Evolutionary conservation across 2,888 invertebrate genomes (phyloP), one percentile per base, ranked within the genome.

Genomic region (Globia sparganii): DNA sequence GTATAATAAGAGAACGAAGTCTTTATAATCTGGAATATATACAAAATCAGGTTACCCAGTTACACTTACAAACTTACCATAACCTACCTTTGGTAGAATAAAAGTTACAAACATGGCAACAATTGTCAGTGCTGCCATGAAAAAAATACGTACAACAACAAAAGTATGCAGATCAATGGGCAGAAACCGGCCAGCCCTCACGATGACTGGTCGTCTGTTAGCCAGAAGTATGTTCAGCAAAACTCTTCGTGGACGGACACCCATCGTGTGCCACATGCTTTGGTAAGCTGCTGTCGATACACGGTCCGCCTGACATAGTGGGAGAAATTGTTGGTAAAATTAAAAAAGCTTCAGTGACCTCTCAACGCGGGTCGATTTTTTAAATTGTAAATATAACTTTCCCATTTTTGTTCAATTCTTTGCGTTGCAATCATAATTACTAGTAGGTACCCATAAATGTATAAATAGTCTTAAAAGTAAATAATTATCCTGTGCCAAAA

Each of bases 1-100:
- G 96, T 96, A 87, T 96, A 96, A 83, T 96, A 96, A 0, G 96
- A 96, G 75, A 96, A 96, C 0, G 96, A 96, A 5, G 96, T 96
- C 88, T 95, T 96, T 86, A 96, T 94, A 61, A 96, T 96, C 96
- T 96, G 95, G 62, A 95, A 94, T 77, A 80, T 70, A 77, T 40
- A 31, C 2, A 40, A 62, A 62, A n/a, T 13, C 21, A 28, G 58
- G n/a, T 28, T 64, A 37, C 3, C 2, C 2, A 40, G 25, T 4
- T 11, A 67, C 53, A 66, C 9, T 0, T 1, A 11, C 8, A 49
- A 49, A 21, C 25, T 9, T 53, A 21, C 3, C 25, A 0, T 53
- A 25, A 3, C 25, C 0, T 71, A 59, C 4, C 4, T 9, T 2
- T 62, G 15, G 8, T 34, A 56, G 21, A 59, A n/a, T 25, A 37